phyloP scores from a whole-genome alignment of 2,888 invertebrate species.

The Synanthedon tipuliformis region DNA sequence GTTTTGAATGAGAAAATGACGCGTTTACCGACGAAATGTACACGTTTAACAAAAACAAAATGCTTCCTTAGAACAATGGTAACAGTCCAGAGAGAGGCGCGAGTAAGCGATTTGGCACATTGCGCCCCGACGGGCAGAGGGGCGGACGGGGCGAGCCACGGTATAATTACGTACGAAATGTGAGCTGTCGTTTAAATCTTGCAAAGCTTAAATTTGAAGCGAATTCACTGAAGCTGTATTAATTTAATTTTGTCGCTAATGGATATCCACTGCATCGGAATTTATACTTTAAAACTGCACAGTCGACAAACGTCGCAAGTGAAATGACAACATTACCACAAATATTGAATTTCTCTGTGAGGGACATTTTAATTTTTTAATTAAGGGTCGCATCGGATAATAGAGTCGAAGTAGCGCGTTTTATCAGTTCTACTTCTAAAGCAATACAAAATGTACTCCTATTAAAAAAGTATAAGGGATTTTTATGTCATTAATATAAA shows the following conservation, averaged over 20 bases:
- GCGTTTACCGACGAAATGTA: background rate
- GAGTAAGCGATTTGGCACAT: conserved; percentile 68
- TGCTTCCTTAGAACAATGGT: conserved; percentile 24
- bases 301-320: too few relatives aligned
- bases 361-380: too few relatives aligned
- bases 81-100: conserved; percentile 38
- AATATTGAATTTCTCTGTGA: too few relatives aligned
- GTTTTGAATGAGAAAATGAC: background rate
- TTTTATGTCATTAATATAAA: too few relatives aligned
- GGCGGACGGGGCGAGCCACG: conserved; percentile 36
- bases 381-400: too few relatives aligned
- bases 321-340: too few relatives aligned
- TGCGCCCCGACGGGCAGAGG: conserved; percentile 30
- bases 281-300: too few relatives aligned
- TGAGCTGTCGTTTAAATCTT: conserved; percentile 64
- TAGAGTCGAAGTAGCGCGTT: too few relatives aligned
- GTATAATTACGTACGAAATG: conserved; percentile 64
- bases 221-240: conserved; percentile 47
- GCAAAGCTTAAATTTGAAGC: conserved; percentile 61
- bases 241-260: conserved; percentile 48
- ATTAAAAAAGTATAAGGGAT: too few relatives aligned
- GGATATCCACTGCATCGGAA: background rate
- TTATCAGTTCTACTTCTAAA: too few relatives aligned
- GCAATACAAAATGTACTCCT: too few relatives aligned
- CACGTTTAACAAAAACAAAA: background rate